These are phyloP conservation scores for Emys orbicularis DNA, from an alignment of 2,797 vertebrate species.

Conservation along the genomic window DNA sequence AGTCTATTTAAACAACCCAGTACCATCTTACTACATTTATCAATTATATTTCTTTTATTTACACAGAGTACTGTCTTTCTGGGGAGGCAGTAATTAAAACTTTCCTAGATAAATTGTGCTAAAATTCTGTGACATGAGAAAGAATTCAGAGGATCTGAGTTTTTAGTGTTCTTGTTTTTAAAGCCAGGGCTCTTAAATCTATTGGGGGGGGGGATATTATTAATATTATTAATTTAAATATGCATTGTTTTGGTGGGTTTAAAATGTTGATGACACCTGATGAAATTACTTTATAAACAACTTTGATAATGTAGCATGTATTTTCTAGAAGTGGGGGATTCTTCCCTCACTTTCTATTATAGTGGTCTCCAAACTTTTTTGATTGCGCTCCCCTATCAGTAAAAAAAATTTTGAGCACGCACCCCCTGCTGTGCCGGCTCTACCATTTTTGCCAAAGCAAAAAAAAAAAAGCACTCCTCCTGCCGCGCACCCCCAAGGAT, in stretches of 20 bases:
- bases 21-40: constrained; percentile 71
- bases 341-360: not conserved
- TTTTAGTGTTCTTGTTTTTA: constrained; percentile 32
- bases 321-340: not conserved
- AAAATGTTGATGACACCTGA: not conserved
- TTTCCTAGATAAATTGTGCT: constrained; percentile 61
- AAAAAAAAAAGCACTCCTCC: no score
- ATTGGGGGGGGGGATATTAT: constrained; percentile 54
- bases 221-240: constrained; percentile 58
- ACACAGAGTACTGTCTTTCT: constrained; percentile 55
- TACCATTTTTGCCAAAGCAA: no score
- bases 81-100: constrained; percentile 70
- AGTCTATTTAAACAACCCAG: constrained; percentile 71
- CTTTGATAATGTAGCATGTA: not conserved
- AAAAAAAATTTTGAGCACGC: no score
- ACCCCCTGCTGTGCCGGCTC: no score
- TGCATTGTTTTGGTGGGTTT: constrained; percentile 44
- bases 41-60: constrained; percentile 74
- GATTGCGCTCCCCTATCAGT: no score
- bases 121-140: constrained; percentile 1
- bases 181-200: constrained; percentile 18
- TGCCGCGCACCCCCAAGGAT: no score
- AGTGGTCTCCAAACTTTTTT: no score
- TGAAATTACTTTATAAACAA: not conserved
- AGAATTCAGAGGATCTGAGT: constrained; percentile 47